Percentiles rank a stretch among this genome's conserved stretches.
Conservation (phyloP, 2,797 vertebrate species). For the Xerus rutilus region DNA sequence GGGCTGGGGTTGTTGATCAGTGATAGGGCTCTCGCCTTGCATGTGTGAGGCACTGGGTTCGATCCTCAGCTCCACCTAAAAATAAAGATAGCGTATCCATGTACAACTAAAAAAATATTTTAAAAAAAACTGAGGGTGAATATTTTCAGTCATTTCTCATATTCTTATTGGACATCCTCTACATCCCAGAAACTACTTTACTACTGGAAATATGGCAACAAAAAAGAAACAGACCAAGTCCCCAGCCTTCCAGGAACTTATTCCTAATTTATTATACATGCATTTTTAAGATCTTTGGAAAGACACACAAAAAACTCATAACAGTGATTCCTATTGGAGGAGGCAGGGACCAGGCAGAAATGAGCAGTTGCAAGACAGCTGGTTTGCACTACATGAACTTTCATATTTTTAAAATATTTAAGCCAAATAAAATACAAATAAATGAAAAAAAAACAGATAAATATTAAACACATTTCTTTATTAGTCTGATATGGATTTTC, state of each 20-base stretch:
- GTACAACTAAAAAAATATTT: too few species aligned
- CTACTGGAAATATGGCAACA: background rate
- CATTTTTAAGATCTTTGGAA: background rate
- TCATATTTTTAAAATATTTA: constrained; percentile 49
- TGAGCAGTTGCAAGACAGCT: background rate
- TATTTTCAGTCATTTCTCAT: background rate
- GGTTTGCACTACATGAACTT: background rate
- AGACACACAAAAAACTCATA: background rate
- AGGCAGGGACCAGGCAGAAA: background rate
- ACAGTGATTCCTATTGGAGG: background rate
- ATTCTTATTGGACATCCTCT: background rate
- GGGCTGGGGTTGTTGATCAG: too few species aligned
- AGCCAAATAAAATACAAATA: background rate
- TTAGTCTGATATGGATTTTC: background rate
- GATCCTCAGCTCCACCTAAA: too few species aligned
- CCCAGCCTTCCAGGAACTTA: background rate
- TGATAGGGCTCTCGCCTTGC: too few species aligned
- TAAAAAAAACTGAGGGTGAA: background rate
- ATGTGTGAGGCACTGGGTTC: too few species aligned
- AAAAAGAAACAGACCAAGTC: background rate
- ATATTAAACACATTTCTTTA: background rate
- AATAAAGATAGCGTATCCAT: too few species aligned
- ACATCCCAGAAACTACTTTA: background rate
- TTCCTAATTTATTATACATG: background rate
- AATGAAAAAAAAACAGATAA: background rate